These are phyloP conservation scores for Aeoliscus strigatus DNA, from an alignment of 2,797 vertebrate species.

Conservation along the genomic window DNA sequence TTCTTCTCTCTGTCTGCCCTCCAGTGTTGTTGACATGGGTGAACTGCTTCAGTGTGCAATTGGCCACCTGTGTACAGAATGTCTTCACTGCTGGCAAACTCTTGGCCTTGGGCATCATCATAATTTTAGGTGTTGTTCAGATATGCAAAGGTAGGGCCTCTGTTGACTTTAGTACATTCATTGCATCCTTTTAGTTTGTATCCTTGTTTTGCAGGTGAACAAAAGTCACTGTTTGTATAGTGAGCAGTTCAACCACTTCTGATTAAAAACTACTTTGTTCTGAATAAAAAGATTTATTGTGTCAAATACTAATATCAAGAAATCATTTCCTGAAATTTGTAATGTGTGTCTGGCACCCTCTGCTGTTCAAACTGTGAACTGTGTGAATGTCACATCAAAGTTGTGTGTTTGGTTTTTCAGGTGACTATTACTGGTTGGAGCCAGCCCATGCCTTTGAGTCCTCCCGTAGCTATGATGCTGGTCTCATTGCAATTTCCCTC, in stretches of 20 bases:
- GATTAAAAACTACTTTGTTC: too few species aligned
- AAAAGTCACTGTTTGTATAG: too few species aligned
- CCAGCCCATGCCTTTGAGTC: slow-evolving; percentile 78
- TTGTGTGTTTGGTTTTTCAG: slow-evolving; percentile 41
- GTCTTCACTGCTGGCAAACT: slow-evolving; percentile 83
- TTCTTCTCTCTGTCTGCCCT: slow-evolving; percentile 1
- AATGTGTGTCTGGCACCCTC: slow-evolving; percentile 25
- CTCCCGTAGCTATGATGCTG: slow-evolving; percentile 74
- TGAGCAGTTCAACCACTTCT: too few species aligned
- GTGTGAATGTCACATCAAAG: neutral
- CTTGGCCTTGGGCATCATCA: slow-evolving; percentile 79
- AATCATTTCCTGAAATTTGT: neutral
- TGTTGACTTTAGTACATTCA: neutral
- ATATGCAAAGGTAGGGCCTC: slow-evolving; percentile 73
- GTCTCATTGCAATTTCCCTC: slow-evolving; percentile 78
- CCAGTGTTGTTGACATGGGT: slow-evolving; percentile 84
- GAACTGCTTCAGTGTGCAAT: slow-evolving; percentile 82
- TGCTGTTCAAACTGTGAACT: slow-evolving; percentile 21
- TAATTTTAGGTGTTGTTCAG: slow-evolving; percentile 77
- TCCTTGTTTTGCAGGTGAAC: too few species aligned
- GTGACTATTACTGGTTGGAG: slow-evolving; percentile 82
- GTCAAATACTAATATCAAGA: neutral
- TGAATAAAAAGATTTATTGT: too few species aligned
- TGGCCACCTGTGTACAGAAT: slow-evolving; percentile 81
- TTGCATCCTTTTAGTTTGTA: too few species aligned